Evolutionary conservation across 2,113 vertebrate species (phyloP), one percentile per base, ranked within the genome.

Genomic region (Hippocampus barbouri): DNA sequence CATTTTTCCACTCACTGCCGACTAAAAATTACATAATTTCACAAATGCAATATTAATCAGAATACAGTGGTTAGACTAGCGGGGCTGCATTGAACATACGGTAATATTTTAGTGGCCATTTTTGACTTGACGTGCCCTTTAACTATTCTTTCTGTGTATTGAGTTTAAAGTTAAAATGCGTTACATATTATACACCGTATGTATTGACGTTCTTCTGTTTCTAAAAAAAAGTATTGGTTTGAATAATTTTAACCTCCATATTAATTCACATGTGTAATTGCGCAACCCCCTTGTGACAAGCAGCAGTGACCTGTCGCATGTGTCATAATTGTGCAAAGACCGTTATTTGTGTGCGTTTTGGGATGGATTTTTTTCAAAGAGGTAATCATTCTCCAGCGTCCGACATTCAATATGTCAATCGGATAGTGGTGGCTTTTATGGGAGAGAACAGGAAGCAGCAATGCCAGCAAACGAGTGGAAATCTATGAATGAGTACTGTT

Each of bases 331-430:
- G 47, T 85, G 82, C 67, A 47, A 76, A 64, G 66, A 84, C 82
- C 67, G 79, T 91, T 92, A 91, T 84, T 89, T 87, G 80, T 82
- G 72, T 93, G 74, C 93, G 92, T 94, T 94, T 95, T 94, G 94
- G 94, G 91, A 92, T 85, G 90, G 90, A 86, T 89, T 89, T 89
- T 85, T 86, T 89, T 5, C 81, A 88, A 83, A 87, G 78, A 91
- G 80, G 78, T 87, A 87, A 85, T 92, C 90, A 91, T 85, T 92
- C 86, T 82, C 41, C 12, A 11, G 54, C 23, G 3, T 57, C 7
- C 11, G 56, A 8, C 10, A 57, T 57, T 57, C n/a, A 20, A 38
- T 74, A 59, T 75, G 70, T 84, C 41, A 5, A 70, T 74, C 71
- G 81, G 72, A 15, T 59, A 9, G 15, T 3, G 25, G 40, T 30